Evolutionary conservation across 1,140 invertebrate species (phyloP), one percentile per base, ranked within the genome.

Genomic region (Tetramorium parvispinum): DNA sequence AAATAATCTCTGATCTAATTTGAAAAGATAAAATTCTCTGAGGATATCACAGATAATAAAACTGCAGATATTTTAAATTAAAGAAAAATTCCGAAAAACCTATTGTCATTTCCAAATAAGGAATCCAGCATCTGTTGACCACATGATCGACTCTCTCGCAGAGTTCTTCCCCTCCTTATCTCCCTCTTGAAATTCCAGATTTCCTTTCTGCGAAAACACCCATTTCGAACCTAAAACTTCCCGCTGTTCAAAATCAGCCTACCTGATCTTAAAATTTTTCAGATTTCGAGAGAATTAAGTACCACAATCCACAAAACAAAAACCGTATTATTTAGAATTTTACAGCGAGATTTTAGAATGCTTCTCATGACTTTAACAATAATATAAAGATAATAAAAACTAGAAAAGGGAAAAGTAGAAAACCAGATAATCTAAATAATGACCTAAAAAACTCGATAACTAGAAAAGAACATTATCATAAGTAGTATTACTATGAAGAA

Each of bases 121-220:
- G 90, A 16, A 46, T 8, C 16, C 3, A 76, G 18, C 93, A 94
- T 94, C 92, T 93, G 93, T 76, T 85, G 70, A 55, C 88, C 92
- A 94, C 88, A 88, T 93, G 93, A 93, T 76, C 63, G 37, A 66
- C 61, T 71, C 32, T 63, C 32, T 63, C 40, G 40, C 55, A 11
- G 32, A 32, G 61, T 66, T 59, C 1, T 32, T n/a, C 66, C 40
- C 51, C 8, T 21, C 51, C 18, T 61, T 21, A 71, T 73, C 71
- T 70, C 7, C 4, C 43, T 77, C 40, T 76, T 65, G 53, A 77
- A 87, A 88, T 91, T 83, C 86, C 85, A 85, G 89, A 90, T 90
- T 93, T 91, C 89, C 59, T 81, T 85, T 88, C 85, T 79, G 76
- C 79, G 79, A 86, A 90, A 85, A 43, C 71, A n/a, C 32, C 24